These are phyloP conservation scores for Falco novaeseelandiae DNA, from an alignment of 2,797 vertebrate genomes.

Conservation along the genomic window DNA sequence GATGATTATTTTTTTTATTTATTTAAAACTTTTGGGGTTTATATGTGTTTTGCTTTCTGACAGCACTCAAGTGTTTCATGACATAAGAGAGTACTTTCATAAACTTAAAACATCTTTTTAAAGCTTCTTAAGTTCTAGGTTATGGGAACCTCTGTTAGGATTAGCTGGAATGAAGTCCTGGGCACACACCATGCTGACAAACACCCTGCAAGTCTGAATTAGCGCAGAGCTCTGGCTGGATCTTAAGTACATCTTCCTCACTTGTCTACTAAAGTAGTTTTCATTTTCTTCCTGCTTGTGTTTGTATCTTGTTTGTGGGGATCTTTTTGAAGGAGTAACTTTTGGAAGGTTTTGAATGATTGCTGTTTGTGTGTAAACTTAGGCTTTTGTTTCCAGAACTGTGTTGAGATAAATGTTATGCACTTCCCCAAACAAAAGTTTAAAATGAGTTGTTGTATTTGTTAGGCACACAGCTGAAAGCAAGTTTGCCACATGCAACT, in stretches of 20 bases:
- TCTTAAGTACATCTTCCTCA: background rate
- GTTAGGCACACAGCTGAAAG: slow-evolving; percentile 21
- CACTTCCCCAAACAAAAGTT: slow-evolving; percentile 2
- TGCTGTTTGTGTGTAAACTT: background rate
- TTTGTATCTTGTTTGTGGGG: background rate
- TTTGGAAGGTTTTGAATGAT: background rate
- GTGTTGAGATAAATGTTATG: background rate
- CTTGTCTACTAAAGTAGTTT: background rate
- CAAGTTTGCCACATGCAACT: slow-evolving; percentile 21
- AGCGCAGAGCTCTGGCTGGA: background rate
- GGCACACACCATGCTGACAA: rapidly evolving
- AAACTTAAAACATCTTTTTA: background rate
- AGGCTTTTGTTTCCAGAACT: background rate
- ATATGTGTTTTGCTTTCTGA: background rate
- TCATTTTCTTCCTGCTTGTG: background rate
- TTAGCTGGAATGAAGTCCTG: background rate
- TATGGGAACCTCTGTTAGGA: background rate
- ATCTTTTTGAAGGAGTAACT: background rate
- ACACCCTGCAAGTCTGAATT: background rate
- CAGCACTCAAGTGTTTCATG: background rate
- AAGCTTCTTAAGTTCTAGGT: background rate
- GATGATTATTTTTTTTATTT: background rate
- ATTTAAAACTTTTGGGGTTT: background rate
- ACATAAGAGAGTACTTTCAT: background rate
- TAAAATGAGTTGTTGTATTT: slow-evolving; percentile 4